Percentiles rank a stretch among this genome's conserved stretches.
Evolutionary conservation across 2,888 invertebrate species (phyloP).

Genomic region (Ernsta delagoae): DNA sequence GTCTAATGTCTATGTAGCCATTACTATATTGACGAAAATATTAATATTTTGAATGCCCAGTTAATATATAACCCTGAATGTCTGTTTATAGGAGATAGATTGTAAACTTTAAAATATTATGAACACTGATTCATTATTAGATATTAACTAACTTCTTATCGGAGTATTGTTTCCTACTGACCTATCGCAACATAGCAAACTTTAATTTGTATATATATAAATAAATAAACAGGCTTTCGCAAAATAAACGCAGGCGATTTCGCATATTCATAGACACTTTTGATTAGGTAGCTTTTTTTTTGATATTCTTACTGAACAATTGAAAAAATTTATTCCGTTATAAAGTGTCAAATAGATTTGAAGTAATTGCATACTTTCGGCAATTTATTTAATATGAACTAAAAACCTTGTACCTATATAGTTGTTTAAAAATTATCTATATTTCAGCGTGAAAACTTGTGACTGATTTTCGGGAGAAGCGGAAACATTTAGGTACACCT

Average conservation of each 20-base stretch:
- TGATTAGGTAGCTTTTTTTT: slow-evolving; percentile 12
- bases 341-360: slow-evolving; percentile 26
- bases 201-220: neutral
- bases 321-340: slow-evolving; percentile 23
- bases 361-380: slow-evolving; percentile 16
- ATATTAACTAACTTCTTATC: slow-evolving; percentile 19
- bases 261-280: slow-evolving; percentile 13
- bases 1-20: slow-evolving; percentile 17
- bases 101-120: too few species aligned
- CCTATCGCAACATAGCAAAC: slow-evolving; percentile 20
- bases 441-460: slow-evolving; percentile 14
- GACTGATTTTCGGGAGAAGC: slow-evolving; percentile 13
- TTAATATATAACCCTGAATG: too few species aligned
- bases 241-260: slow-evolving; percentile 1
- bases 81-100: too few species aligned
- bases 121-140: slow-evolving; percentile 4
- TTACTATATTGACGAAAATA: slow-evolving; percentile 34
- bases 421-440: slow-evolving; percentile 15
- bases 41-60: neutral
- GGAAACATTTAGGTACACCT: neutral
- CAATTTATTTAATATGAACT: slow-evolving; percentile 21
- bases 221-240: neutral
- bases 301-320: slow-evolving; percentile 9
- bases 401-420: neutral
- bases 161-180: slow-evolving; percentile 13